These are phyloP conservation scores for Leistus spinibarbis DNA, from an alignment of 2,888 invertebrate genomes.

Conservation along the genomic window DNA sequence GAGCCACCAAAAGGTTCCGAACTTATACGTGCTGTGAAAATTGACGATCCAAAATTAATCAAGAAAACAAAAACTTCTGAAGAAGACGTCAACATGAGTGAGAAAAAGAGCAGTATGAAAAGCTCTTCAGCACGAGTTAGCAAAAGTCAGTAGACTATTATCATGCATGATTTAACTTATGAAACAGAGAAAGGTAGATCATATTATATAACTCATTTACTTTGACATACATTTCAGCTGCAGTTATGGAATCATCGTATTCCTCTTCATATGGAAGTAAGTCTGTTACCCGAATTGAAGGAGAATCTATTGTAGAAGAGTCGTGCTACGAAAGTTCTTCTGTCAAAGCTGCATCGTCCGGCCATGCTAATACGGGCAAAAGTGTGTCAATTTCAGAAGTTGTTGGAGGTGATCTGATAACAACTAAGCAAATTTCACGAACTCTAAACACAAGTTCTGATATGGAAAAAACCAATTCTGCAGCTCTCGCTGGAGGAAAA, in stretches of 20 bases:
- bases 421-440: conserved; percentile 17
- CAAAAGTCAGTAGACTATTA: conserved; percentile 14
- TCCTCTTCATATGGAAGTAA: conserved; percentile 22
- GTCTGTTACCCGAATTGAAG: conserved; percentile 9
- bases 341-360: background rate
- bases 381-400: conserved; percentile 40
- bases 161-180: no score
- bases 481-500: conserved; percentile 61
- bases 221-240: conserved; percentile 9
- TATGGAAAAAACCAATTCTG: conserved; percentile 40
- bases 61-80: conserved; percentile 34
- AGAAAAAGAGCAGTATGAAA: conserved; percentile 46
- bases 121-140: conserved; percentile 39
- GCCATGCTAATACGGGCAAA: conserved; percentile 5
- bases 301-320: conserved; percentile 11
- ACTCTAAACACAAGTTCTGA: conserved; percentile 30
- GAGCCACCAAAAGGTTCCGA: conserved; percentile 23
- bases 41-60: conserved; percentile 32
- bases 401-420: conserved; percentile 24
- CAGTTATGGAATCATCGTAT: conserved; percentile 20
- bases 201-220: background rate
- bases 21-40: conserved; percentile 12
- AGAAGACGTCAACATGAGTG: conserved; percentile 52
- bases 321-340: conserved; percentile 25
- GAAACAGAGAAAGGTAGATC: no score